Evolutionary conservation across 2,797 vertebrate species (phyloP).

Genomic region (Spinus olivaceus): DNA sequence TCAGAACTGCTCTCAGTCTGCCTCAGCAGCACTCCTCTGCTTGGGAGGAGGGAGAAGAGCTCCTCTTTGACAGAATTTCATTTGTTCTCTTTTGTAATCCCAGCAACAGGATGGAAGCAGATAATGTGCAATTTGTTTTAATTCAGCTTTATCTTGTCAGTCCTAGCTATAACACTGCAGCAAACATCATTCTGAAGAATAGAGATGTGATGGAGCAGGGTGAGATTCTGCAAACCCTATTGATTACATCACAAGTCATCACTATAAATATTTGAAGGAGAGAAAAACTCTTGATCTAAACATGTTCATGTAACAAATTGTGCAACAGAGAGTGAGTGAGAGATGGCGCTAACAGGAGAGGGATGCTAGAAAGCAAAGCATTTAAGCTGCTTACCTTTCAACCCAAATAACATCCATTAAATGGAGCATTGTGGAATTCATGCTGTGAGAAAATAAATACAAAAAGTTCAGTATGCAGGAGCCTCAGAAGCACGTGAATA

Average conservation of each 20-base stretch:
- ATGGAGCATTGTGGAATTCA: not conserved
- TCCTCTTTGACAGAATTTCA: not conserved
- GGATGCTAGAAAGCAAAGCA: slow-evolving; percentile 23
- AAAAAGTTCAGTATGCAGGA: not conserved
- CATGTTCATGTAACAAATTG: not conserved
- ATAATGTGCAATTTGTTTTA: slow-evolving; percentile 42
- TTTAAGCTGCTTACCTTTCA: slow-evolving; percentile 47
- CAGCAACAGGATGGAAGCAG: slow-evolving; percentile 2
- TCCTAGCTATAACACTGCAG: not conserved
- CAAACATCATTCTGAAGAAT: slow-evolving; percentile 6
- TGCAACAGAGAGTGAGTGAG: not conserved
- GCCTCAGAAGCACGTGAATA: not conserved
- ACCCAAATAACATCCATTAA: slow-evolving; percentile 13
- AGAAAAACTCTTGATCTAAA: slow-evolving; percentile 16
- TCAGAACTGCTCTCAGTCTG: not conserved
- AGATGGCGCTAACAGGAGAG: slow-evolving; percentile 1
- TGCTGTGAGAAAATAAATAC: not conserved
- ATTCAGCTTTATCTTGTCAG: slow-evolving; percentile 34
- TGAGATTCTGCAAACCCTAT: slow-evolving; percentile 1
- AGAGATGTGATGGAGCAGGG: not conserved
- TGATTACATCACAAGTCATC: slow-evolving; percentile 38
- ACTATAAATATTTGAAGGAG: slow-evolving; percentile 25
- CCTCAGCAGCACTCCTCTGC: not conserved
- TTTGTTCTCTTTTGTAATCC: slow-evolving; percentile 1
- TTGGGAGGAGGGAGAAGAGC: not conserved